Conservation (phyloP, 2,888 invertebrate genomes). For the Halocaridina rubra region DNA sequence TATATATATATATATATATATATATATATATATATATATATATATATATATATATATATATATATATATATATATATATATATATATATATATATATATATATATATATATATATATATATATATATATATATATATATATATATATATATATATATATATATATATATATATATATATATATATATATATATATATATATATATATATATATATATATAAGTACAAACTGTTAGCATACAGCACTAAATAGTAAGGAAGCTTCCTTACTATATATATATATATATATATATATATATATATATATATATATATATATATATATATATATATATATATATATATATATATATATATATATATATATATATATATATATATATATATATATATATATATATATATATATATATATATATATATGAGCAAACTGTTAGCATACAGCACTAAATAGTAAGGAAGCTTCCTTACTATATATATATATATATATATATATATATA, state of each 20-base stretch:
- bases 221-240: too few species aligned
- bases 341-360: not conserved
- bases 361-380: not conserved
- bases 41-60: conserved; percentile 5
- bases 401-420: not conserved
- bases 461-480: too few species aligned
- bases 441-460: too few species aligned
- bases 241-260: too few species aligned
- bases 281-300: not conserved
- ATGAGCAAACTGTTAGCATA: too few species aligned
- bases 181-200: conserved; percentile 36
- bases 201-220: conserved; percentile 37
- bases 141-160: conserved; percentile 13
- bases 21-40: conserved; percentile 44
- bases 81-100: not conserved
- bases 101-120: conserved; percentile 11
- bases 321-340: not conserved
- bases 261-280: conserved; percentile 24
- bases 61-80: not conserved
- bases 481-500: too few species aligned
- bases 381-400: not conserved
- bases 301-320: not conserved
- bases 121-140: not conserved
- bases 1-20: not conserved
- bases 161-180: conserved; percentile 18